phyloP scores from a whole-genome alignment of 2,888 invertebrate species.

The Heteropelma amictum region DNA sequence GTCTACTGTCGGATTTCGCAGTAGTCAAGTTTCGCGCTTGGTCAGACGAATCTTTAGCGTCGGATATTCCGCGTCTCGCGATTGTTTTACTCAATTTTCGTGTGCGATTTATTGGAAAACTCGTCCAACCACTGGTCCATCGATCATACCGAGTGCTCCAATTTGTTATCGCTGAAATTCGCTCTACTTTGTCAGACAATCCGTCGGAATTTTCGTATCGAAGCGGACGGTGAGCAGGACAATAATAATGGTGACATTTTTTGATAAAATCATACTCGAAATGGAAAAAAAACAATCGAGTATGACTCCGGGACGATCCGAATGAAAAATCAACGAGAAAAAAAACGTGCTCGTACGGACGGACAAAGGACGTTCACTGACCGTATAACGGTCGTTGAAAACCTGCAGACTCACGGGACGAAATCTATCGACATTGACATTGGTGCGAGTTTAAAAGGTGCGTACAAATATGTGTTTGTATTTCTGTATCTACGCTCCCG shows the following conservation, averaged over 20 bases:
- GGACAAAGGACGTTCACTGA: constrained; percentile 35
- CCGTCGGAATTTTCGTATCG: too few relatives aligned
- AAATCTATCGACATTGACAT: constrained; percentile 54
- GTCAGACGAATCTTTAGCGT: constrained; percentile 33
- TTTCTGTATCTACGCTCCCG: too few relatives aligned
- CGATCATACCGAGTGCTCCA: not conserved
- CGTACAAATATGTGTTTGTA: not conserved
- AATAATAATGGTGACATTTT: too few relatives aligned
- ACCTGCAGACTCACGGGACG: constrained; percentile 11
- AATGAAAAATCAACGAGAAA: constrained; percentile 1
- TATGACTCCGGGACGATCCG: not conserved
- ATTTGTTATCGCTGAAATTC: too few relatives aligned
- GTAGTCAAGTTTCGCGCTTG: constrained; percentile 31
- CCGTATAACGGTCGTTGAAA: constrained; percentile 15
- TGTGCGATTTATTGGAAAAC: constrained; percentile 18
- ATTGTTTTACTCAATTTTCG: constrained; percentile 37
- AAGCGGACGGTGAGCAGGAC: too few relatives aligned
- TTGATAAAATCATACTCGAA: too few relatives aligned
- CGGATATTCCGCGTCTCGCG: constrained; percentile 15
- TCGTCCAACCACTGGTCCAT: constrained; percentile 5
- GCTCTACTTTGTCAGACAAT: too few relatives aligned
- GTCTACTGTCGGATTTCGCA: not conserved
- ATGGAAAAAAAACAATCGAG: not conserved
- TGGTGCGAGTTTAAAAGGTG: constrained; percentile 29
- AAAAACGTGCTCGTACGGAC: constrained; percentile 13